Base-by-base conservation (phyloP, 2,797 vertebrate genomes). In the Anguilla pacifica region DNA sequence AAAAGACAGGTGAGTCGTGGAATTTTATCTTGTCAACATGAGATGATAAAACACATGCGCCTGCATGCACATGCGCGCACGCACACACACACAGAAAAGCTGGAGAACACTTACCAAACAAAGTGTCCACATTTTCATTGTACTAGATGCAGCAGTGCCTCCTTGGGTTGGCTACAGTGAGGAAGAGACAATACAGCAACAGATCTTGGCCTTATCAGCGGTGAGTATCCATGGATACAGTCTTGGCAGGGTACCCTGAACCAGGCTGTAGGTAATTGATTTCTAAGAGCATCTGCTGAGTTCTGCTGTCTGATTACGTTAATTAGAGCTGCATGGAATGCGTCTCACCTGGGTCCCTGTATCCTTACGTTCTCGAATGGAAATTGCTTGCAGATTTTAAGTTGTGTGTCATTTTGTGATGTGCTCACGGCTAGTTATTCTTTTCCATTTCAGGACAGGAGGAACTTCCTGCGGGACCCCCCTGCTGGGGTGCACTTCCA, bases 121-220 rank as follows among this genome's bases (percentile, higher is more conserved):
- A 6, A 43, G 31, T 31, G 86, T 2, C 22, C 86, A 6, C 85
- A 53, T 3, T 90, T 91, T 88, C 86, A 82, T 86, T 92, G 17
- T 46, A 91, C 59, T 35, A 99, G 98, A 99, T 91, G 95, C 93
- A 39, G 98, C 98, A 0, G 96, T 99, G 87, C 98, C 98, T 88
- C 98, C 98, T 0, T 99, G 98, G 98, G 97, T 98, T 55, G 97
- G 99, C 64, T 99, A 98, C 94, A 98, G 96, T 64, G 98, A 99
- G 88, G 98, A 99, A 92, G 98, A 99, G 93, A 98, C 97, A 5
- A 99, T 99, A 94, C 98, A 99, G 88, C 98, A 99, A 85, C 99
- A 99, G 94, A 99, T 99, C 87, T 90, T 99, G 35, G 97, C 98
- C 90, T 95, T 99, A 89, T 99, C 99, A 53, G 99, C 98, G 84